A percentile compares a stretch with the other conserved stretches of the same genome.
phyloP scores from a whole-genome alignment of 1,140 invertebrate genomes.

The Leptoteleia sp. region DNA sequence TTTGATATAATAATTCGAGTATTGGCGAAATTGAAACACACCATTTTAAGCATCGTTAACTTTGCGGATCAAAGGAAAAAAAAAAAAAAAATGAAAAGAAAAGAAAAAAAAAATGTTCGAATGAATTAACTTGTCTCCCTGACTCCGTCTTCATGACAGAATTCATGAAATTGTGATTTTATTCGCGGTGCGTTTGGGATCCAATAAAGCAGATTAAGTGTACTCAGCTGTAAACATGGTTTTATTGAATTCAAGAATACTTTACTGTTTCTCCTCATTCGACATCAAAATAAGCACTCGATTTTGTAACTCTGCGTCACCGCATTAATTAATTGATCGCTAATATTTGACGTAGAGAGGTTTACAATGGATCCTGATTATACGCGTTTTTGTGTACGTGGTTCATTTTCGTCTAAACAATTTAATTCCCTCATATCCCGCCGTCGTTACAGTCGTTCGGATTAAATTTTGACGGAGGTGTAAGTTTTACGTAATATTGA shows the following conservation, averaged over 20 bases:
- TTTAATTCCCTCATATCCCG: not conserved
- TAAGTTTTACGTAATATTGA: conserved; percentile 3
- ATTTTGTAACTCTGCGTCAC: conserved; percentile 30
- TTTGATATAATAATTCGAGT: too few species aligned
- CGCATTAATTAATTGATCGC: conserved; percentile 58
- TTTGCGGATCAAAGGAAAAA: too few species aligned
- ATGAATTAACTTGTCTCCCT: conserved; percentile 30
- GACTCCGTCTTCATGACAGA: conserved; percentile 29
- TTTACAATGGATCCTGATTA: conserved; percentile 20
- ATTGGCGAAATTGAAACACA: conserved; percentile 7
- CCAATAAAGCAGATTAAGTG: conserved; percentile 77
- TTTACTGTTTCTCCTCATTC: conserved; percentile 48
- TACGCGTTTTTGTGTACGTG: conserved; percentile 23
- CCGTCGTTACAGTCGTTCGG: not conserved
- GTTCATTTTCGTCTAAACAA: too few species aligned
- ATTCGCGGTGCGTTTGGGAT: conserved; percentile 68
- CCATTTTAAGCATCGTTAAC: conserved; percentile 13
- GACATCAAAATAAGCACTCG: conserved; percentile 52
- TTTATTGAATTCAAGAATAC: conserved; percentile 75
- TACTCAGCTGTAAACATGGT: conserved; percentile 75
- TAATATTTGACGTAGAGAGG: conserved; percentile 42
- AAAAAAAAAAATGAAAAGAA: too few species aligned
- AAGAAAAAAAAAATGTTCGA: conserved; percentile 44
- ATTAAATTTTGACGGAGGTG: not conserved
- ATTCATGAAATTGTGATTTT: conserved; percentile 49